Base-by-base conservation (phyloP, 2,113 vertebrate species). In the Hylia prasina region DNA sequence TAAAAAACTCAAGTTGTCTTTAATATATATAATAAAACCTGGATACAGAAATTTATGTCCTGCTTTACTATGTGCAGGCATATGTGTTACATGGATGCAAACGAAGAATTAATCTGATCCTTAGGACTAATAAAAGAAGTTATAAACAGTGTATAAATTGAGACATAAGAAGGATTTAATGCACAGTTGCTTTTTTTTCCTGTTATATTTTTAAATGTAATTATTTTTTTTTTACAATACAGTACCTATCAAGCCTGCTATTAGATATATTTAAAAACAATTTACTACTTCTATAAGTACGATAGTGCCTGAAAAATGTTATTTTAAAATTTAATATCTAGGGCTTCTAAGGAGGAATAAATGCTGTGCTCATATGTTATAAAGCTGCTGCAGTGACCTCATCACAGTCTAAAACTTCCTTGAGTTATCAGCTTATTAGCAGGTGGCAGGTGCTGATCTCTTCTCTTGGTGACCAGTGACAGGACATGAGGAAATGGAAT, bases 391-490 rank as follows among this genome's bases (percentile, higher is more conserved):
- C 22, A 51, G 24, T 53, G 27, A 40, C 14, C 10, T 64, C 24
- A 39, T 82, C 23, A 3, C 3, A 40, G 11, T 30, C 51, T 54
- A 9, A 13, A 45, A 10, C n/a, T 37, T 66, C 37, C 11, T 45
- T 8, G 3, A 30, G 25, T 24, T 3, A 71, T 37, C 0, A 4
- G 19, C 19, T 4, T 24, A 27, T 12, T 14, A 18, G 28, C 22
- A 44, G 22, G 10, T 44, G n/a, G 24, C 24, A 54, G 20, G 8
- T 22, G 13, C 15, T 33, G 28, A 19, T 44, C 13, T 51, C 24
- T 7, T 68, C 14, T 65, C 51, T 60, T 37, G 18, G 15, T 65
- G 48, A 37, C 53, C 21, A 37, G 25, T 6, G 2, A 23, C 1
- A 54, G 57, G 20, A 48, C 11, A 18, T 1, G 2, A 64, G 44